phyloP scores from a whole-genome alignment of 2,113 vertebrate genomes.

The Aix galericulata region DNA sequence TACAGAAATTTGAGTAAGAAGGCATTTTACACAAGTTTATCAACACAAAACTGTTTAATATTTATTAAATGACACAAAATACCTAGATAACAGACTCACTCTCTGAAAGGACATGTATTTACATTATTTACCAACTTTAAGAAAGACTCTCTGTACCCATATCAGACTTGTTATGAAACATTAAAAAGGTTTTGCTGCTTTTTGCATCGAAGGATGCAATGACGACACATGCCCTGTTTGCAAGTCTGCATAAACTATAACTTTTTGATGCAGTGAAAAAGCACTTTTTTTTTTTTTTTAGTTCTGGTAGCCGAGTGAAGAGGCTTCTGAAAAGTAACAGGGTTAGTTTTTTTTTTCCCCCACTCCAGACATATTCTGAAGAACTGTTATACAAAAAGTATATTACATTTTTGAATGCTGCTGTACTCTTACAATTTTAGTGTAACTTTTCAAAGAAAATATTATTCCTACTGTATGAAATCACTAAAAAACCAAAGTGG shows the following conservation, averaged over 20 bases:
- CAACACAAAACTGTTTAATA: slow-evolving; percentile 80
- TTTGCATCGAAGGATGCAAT: slow-evolving; percentile 66
- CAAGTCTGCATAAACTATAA: slow-evolving; percentile 68
- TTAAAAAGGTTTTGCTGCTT: slow-evolving; percentile 72
- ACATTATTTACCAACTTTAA: slow-evolving; percentile 81
- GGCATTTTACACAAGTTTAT: slow-evolving; percentile 66
- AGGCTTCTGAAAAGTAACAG: slow-evolving; percentile 68
- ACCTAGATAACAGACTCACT: slow-evolving; percentile 79
- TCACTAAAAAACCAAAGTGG: slow-evolving; percentile 52
- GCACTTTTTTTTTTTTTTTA: slow-evolving; percentile 57
- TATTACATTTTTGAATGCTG: slow-evolving; percentile 79
- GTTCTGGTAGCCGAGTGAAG: slow-evolving; percentile 65
- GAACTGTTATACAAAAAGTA: slow-evolving; percentile 74
- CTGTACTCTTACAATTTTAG: slow-evolving; percentile 76
- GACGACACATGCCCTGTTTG: slow-evolving; percentile 71
- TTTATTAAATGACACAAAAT: slow-evolving; percentile 85
- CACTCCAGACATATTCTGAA: slow-evolving; percentile 67
- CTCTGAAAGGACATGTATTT: slow-evolving; percentile 82
- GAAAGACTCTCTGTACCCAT: slow-evolving; percentile 77
- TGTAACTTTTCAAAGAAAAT: slow-evolving; percentile 64
- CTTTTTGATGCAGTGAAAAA: slow-evolving; percentile 70
- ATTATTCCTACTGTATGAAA: slow-evolving; percentile 54
- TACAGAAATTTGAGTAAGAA: slow-evolving; percentile 48
- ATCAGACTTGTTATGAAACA: slow-evolving; percentile 74
- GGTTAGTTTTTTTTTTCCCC: slow-evolving; percentile 2